Evolutionary conservation across 2,888 invertebrate species (phyloP).

Genomic region (Ecliptopera silaceata): DNA sequence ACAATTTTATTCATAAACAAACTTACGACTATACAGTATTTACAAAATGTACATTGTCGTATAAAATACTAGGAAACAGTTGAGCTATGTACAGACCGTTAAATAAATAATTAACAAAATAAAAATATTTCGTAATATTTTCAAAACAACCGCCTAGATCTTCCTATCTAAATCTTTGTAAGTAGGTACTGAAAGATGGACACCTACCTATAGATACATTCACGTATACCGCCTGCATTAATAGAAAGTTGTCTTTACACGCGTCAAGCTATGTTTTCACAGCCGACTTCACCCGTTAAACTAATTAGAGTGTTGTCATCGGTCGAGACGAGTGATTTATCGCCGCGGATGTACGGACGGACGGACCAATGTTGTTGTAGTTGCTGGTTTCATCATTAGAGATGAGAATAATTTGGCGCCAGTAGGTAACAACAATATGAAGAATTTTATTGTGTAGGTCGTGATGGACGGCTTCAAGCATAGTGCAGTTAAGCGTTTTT

Average conservation of each 20-base stretch:
- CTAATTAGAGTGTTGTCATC: conserved; percentile 42
- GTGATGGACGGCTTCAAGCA: background rate
- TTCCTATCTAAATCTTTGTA: too few relatives aligned
- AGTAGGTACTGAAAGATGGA: background rate
- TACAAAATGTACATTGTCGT: too few relatives aligned
- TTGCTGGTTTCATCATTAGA: conserved; percentile 23
- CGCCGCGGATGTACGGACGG: conserved; percentile 23
- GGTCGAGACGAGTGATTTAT: conserved; percentile 37
- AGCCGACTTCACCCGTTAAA: conserved; percentile 35
- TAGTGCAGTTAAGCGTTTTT: background rate
- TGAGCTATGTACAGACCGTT: too few relatives aligned
- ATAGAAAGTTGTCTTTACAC: conserved; percentile 25
- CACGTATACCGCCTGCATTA: conserved; percentile 16
- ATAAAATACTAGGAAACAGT: too few relatives aligned
- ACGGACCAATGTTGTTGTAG: conserved; percentile 21
- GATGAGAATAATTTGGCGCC: conserved; percentile 3
- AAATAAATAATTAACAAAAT: too few relatives aligned
- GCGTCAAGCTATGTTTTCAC: conserved; percentile 34
- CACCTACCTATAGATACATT: background rate
- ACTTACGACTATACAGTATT: too few relatives aligned
- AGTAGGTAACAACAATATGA: conserved; percentile 4
- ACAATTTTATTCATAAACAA: too few relatives aligned
- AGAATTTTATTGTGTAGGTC: background rate
- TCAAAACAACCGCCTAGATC: too few relatives aligned
- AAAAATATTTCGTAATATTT: too few relatives aligned